Conservation (phyloP, 2,113 vertebrate genomes). For the human region DNA sequence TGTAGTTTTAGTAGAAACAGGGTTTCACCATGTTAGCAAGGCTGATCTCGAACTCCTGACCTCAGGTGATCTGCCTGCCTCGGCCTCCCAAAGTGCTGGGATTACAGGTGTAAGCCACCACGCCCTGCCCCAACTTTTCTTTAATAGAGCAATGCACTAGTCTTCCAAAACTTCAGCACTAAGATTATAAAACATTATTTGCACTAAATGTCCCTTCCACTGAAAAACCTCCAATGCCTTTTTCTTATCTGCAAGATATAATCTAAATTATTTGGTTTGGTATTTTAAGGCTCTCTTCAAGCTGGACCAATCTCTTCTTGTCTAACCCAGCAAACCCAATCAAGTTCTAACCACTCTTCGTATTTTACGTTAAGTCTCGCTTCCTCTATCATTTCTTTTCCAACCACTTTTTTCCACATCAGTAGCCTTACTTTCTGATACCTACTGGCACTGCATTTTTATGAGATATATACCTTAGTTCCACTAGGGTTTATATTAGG, state of each 20-base stretch:
- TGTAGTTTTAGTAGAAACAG: too few species aligned
- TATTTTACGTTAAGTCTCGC: background rate
- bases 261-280: background rate
- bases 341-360: background rate
- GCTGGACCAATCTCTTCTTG: background rate
- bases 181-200: background rate
- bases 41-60: too few species aligned
- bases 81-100: too few species aligned
- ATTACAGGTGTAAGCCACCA: too few species aligned
- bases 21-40: too few species aligned
- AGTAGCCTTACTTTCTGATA: background rate
- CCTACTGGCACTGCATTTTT: background rate
- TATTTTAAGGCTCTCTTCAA: background rate
- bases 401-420: background rate
- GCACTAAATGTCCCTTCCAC: background rate
- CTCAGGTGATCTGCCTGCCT: too few species aligned
- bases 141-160: background rate
- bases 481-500: background rate
- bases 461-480: background rate
- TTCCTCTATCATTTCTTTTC: background rate
- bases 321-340: background rate
- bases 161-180: constrained; percentile 23
- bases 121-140: background rate
- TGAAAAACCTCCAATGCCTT: background rate
- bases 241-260: background rate